These are phyloP conservation scores for Callospermophilus lateralis DNA, from an alignment of 2,113 vertebrate genomes.

Conservation along the genomic window DNA sequence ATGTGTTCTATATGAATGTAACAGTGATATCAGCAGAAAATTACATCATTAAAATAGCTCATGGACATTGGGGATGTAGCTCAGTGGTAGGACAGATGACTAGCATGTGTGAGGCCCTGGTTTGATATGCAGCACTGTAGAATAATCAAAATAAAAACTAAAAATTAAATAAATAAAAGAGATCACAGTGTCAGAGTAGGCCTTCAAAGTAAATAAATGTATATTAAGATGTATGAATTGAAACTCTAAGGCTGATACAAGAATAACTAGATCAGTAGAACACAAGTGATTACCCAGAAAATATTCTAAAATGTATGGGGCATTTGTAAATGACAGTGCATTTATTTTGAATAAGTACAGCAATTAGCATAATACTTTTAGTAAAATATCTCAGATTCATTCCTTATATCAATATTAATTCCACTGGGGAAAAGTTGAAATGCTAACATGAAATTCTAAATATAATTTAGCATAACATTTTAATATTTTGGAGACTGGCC, in stretches of 20 bases:
- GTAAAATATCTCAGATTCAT: neutral
- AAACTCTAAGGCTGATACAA: neutral
- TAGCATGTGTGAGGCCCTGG: no score
- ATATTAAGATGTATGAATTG: no score
- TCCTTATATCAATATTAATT: neutral
- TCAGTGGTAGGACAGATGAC: no score
- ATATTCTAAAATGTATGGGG: no score
- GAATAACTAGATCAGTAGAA: neutral
- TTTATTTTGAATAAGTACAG: neutral
- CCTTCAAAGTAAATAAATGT: no score
- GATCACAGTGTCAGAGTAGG: neutral
- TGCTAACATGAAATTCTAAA: neutral
- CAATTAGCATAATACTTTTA: neutral
- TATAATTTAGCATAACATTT: neutral
- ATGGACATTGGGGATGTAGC: no score
- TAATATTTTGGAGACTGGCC: neutral
- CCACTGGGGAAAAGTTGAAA: neutral
- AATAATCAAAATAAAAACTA: no score
- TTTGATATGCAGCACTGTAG: no score
- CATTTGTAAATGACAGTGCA: fast-evolving
- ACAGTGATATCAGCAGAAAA: neutral
- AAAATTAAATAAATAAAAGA: no score
- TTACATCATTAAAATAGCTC: neutral
- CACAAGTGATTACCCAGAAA: neutral
- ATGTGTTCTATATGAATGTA: neutral